Evolutionary conservation across 2,888 invertebrate species (phyloP), one percentile per base, ranked within the genome.

Genomic region (Melinopterus prodromus): DNA sequence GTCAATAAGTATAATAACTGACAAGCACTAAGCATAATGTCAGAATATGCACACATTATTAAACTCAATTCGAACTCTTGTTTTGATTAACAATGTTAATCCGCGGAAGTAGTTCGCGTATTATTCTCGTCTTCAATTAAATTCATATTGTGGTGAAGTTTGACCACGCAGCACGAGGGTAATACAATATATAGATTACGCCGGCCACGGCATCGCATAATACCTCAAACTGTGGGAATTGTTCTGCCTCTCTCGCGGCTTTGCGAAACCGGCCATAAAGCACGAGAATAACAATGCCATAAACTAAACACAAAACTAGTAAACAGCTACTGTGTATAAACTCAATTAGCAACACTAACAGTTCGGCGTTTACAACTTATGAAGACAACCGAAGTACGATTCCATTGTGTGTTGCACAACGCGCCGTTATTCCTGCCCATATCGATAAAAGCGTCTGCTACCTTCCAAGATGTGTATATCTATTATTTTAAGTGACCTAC

Each of bases 301-400:
- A 53, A 53, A 53, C 53, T 53, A 53, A 53, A 53, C 3, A 1
- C 53, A 53, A 53, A 53, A 53, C 53, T 53, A 53, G 53, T 53
- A 53, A 53, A 53, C 53, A 53, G 53, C 53, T 53, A 53, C 53
- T 53, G 53, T 53, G 53, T 53, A 53, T 53, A 53, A 53, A 53
- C 53, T 53, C 53, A 53, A 53, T 53, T 53, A 53, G 53, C 53
- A 53, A 53, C 53, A 53, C 53, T 53, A 53, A 53, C 53, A 53
- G 53, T 53, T 53, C 12, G 53, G 53, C 53, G 53, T 53, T 53
- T 53, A 53, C 53, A 53, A 53, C 53, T 53, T 53, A 53, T 53
- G 53, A 53, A 53, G 53, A 53, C 53, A 53, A 53, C 53, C 53
- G 5, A 53, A 9, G 53, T 53, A 53, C 53, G 12, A 53, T 53